Base-by-base conservation (phyloP, 2,113 vertebrate species). In the Ailurus styani region DNA sequence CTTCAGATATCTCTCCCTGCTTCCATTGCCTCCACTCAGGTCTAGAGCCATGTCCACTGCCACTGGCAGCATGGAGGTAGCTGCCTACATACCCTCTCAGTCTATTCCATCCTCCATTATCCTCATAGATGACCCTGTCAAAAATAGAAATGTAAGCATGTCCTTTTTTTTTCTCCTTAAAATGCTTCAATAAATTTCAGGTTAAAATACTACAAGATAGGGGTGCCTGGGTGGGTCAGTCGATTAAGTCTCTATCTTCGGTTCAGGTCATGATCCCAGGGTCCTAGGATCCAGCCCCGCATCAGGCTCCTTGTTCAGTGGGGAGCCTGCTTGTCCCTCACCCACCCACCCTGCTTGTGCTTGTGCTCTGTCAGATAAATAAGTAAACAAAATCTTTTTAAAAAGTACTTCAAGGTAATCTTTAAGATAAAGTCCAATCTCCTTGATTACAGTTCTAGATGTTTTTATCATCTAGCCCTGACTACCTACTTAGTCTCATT, bases 181-280 rank as follows among this genome's bases (percentile, higher is more conserved):
- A 95, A 62, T 25, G 64, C 4, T 86, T 82, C 17, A 62, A 20
- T 31, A 87, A 68, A 68, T 12, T 96, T 77, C 11, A 93, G 37
- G 3, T 20, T 55, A n/a, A 93, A 93, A 81, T 88, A 81, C 4
- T 85, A 12, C 50, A 70, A 60, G 27, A 27, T 40, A 54, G 66
- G 9, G 29, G 14, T 7, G 3, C 29, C 62, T 66, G 62, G 31
- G 62, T 64, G 62, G 13, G 6, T 66, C 62, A 34, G 62, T 34
- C 6, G 0, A 31, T 31, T 66, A 14, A 20, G 54, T 15, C 0
- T 66, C 13, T 17, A 14, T 14, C 29, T 64, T 15, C 14, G 7
- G 14, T 6, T 66, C 62, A 66, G 62, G 62, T 66, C 62, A 66
- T 17, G 31, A 17, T 66, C 62, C 62, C 62, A 34, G 31, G 62